Evolutionary conservation across 1,140 invertebrate genomes (phyloP).

Genomic region (Oedothorax gibbosus): DNA sequence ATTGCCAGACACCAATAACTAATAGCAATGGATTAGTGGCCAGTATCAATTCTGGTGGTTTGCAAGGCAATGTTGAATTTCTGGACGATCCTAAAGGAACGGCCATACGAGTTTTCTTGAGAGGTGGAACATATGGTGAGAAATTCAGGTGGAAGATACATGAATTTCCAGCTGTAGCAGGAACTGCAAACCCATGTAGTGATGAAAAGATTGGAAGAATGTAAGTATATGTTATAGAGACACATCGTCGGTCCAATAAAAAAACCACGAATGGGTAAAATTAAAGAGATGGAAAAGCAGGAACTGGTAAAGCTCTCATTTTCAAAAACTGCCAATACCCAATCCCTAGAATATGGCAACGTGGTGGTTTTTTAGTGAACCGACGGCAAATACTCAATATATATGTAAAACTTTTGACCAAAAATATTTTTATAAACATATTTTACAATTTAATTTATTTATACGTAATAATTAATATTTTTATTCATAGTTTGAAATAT

Average conservation of each 20-base stretch:
- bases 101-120: slow-evolving; percentile 46
- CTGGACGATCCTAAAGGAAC: slow-evolving; percentile 43
- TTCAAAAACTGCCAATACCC: too few relatives aligned
- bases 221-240: slow-evolving; percentile 21
- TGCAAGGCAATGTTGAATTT: slow-evolving; percentile 60
- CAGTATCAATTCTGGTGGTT: slow-evolving; percentile 50
- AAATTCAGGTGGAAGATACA: slow-evolving; percentile 63
- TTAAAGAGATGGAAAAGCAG: not conserved
- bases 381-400: too few relatives aligned
- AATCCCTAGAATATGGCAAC: too few relatives aligned
- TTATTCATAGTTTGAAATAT: too few relatives aligned
- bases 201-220: slow-evolving; percentile 58
- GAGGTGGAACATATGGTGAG: slow-evolving; percentile 59
- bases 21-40: slow-evolving; percentile 53
- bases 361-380: too few relatives aligned
- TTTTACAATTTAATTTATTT: too few relatives aligned
- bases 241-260: too few relatives aligned
- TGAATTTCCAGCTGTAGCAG: slow-evolving; percentile 56
- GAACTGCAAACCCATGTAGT: slow-evolving; percentile 53
- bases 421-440: too few relatives aligned
- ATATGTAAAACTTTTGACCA: too few relatives aligned
- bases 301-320: too few relatives aligned
- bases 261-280: not conserved
- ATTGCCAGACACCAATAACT: slow-evolving; percentile 23
- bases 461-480: too few relatives aligned